Evolutionary conservation across 2,888 invertebrate species (phyloP).

Genomic region (Cistogaster globosa): DNA sequence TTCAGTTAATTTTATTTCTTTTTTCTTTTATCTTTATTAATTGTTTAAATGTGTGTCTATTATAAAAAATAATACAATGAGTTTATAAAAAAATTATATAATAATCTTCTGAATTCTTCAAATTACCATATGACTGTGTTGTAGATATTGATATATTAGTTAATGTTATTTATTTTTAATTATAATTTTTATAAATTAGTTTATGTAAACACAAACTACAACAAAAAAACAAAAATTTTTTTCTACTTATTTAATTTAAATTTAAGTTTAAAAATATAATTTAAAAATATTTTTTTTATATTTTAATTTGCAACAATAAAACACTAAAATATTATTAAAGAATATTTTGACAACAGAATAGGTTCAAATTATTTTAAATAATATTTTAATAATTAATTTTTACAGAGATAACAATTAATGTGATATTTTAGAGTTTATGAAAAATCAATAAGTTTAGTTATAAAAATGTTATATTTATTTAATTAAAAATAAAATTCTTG

Average conservation of each 20-base stretch:
- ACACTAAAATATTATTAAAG: conserved; percentile 13
- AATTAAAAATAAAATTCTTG: background rate
- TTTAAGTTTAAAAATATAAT: background rate
- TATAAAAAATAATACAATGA: conserved; percentile 44
- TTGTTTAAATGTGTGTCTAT: conserved; percentile 67
- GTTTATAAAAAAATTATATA: conserved; percentile 17
- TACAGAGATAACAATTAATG: conserved; percentile 1
- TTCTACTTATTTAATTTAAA: conserved; percentile 7
- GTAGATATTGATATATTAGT: conserved; percentile 65
- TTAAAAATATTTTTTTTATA: conserved; percentile 3
- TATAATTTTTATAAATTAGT: conserved; percentile 52
- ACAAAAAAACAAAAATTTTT: conserved; percentile 2
- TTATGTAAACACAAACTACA: conserved; percentile 61
- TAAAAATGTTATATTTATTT: conserved; percentile 19
- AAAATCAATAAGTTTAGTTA: conserved; percentile 49
- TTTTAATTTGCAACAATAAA: conserved; percentile 37
- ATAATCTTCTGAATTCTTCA: conserved; percentile 62
- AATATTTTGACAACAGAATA: background rate
- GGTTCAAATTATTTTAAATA: background rate
- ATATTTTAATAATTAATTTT: background rate
- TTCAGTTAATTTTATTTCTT: conserved; percentile 10
- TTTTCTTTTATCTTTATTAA: conserved; percentile 23
- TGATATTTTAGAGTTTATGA: conserved; percentile 21
- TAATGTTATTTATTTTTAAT: conserved; percentile 23
- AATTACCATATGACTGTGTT: conserved; percentile 70